These are phyloP conservation scores for Litoditis marina DNA, from an alignment of 2,888 invertebrate genomes.

Conservation along the genomic window DNA sequence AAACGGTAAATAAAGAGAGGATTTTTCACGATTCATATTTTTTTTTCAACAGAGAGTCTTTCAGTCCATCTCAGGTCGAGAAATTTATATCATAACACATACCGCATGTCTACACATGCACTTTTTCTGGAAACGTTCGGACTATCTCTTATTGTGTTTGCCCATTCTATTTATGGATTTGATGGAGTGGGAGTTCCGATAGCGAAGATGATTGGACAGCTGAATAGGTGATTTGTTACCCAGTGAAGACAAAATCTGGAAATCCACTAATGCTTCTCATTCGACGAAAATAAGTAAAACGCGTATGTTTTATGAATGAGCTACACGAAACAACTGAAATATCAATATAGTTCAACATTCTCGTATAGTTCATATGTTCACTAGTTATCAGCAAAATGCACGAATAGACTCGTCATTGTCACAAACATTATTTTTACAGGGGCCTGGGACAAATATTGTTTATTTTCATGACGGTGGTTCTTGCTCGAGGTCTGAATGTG, in stretches of 20 bases:
- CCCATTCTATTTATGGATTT: conserved; percentile 76
- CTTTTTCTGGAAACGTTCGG: conserved; percentile 22
- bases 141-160: conserved; percentile 62
- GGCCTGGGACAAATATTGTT: conserved; percentile 30
- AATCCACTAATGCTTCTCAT: too few species aligned
- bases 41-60: not conserved
- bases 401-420: not conserved
- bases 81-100: conserved; percentile 31
- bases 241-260: too few species aligned
- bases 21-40: too few species aligned
- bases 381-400: not conserved
- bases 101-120: conserved; percentile 27
- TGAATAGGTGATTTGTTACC: conserved; percentile 42
- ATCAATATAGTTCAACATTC: not conserved
- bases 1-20: not conserved
- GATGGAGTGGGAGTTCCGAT: conserved; percentile 71
- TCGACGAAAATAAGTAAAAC: too few species aligned
- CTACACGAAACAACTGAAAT: not conserved
- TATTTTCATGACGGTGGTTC: conserved; percentile 25
- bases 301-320: too few species aligned
- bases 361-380: not conserved
- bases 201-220: conserved; percentile 64
- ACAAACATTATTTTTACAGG: conserved; percentile 17
- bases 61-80: conserved; percentile 24
- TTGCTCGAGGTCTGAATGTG: conserved; percentile 33